Conservation (phyloP, 64 coral and sea anemone species). For the Montipora efflorescens region DNA sequence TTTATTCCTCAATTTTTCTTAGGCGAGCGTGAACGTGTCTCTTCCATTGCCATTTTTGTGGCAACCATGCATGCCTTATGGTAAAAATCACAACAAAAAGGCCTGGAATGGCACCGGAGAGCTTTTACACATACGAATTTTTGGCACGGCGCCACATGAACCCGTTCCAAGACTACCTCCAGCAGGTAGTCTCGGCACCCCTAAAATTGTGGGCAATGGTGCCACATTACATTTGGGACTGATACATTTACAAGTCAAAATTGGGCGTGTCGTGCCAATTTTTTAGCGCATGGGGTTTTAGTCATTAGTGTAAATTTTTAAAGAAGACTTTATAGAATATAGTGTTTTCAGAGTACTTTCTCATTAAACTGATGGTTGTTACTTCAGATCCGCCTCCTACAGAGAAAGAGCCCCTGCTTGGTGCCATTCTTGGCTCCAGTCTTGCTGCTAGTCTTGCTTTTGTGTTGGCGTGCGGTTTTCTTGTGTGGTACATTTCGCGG, state of each 20-base stretch:
- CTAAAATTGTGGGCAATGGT: no score
- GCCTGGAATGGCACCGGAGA: background rate
- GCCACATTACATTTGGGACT: no score
- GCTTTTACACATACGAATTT: background rate
- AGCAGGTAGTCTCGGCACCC: no score
- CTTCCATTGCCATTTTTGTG: background rate
- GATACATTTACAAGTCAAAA: no score
- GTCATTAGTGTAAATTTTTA: no score
- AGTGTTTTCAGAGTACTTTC: no score
- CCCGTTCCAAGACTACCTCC: background rate
- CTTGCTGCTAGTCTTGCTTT: constrained; percentile 76
- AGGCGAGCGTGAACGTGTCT: background rate
- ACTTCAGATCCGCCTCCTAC: background rate
- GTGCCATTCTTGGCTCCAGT: constrained; percentile 81
- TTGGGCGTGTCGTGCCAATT: no score
- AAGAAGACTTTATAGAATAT: no score
- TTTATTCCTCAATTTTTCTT: background rate
- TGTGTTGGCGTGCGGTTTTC: constrained; percentile 74
- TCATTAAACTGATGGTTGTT: background rate
- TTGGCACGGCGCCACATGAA: background rate
- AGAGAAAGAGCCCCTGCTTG: constrained; percentile 10
- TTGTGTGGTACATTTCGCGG: constrained; percentile 79
- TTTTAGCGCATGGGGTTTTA: no score
- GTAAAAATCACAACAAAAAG: background rate
- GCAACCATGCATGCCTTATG: background rate